Percentiles rank a stretch among this genome's conserved stretches.
Evolutionary conservation across 2,888 invertebrate genomes (phyloP).

Genomic region (Cheilosia urbana): DNA sequence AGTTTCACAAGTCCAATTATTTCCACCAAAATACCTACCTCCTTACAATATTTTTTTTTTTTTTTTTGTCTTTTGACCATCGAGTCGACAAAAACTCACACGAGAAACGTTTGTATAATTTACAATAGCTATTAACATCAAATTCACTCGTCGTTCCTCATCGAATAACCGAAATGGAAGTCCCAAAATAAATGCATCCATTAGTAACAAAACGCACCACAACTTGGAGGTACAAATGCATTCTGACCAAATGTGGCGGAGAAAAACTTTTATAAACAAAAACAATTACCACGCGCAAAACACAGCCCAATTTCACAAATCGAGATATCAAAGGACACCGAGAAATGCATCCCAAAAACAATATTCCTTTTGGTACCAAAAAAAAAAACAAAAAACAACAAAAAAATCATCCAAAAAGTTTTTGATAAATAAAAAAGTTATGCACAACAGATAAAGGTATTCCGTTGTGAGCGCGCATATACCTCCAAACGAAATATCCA

Average conservation of each 20-base stretch:
- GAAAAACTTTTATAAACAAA: conserved; percentile 64
- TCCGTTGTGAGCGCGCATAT: conserved; percentile 31
- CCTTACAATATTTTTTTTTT: background rate
- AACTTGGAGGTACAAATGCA: conserved; percentile 55
- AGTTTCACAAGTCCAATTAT: background rate
- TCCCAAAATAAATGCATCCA: conserved; percentile 58
- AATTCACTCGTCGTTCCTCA: conserved; percentile 64
- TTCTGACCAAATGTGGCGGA: conserved; percentile 59
- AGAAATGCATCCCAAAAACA: conserved; percentile 57
- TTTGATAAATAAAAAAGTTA: conserved; percentile 64
- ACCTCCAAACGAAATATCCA: conserved; percentile 9
- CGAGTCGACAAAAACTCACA: background rate
- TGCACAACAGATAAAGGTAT: conserved; percentile 49
- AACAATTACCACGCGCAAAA: conserved; percentile 65
- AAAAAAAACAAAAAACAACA: conserved; percentile 19
- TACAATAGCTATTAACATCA: conserved; percentile 58
- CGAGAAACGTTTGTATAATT: conserved; percentile 47
- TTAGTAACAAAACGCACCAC: conserved; percentile 51
- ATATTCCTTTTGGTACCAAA: conserved; percentile 32
- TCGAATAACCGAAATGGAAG: conserved; percentile 6
- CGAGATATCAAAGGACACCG: conserved; percentile 67
- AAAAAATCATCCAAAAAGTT: conserved; percentile 21
- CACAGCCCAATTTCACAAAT: conserved; percentile 34
- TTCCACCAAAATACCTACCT: background rate
- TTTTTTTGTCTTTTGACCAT: background rate